Percentiles rank a stretch among this genome's conserved stretches.
Conservation (phyloP, 1,140 invertebrate species). For the Helicoverpa zea region DNA sequence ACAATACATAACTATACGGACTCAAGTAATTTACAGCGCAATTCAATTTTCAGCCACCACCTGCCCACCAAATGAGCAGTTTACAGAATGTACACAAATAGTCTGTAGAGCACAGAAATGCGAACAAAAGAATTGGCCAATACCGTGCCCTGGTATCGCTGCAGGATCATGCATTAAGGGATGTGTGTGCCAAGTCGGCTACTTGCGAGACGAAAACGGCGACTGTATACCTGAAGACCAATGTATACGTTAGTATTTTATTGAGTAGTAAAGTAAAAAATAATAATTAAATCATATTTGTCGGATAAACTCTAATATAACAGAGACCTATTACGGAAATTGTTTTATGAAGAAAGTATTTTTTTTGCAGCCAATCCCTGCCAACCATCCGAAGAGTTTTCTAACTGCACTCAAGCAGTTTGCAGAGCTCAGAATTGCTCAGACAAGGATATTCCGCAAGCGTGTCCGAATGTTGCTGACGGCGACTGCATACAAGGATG, state of each 20-base stretch:
- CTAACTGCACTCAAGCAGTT: constrained; percentile 22
- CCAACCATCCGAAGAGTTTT: constrained; percentile 16
- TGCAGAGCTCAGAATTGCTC: constrained; percentile 25
- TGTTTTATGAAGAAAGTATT: too few relatives aligned
- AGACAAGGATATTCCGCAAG: neutral
- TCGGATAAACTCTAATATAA: too few relatives aligned
- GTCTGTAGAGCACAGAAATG: neutral
- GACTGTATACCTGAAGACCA: neutral
- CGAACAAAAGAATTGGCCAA: neutral
- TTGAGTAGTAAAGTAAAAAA: too few relatives aligned
- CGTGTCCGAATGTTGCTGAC: neutral
- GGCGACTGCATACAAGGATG: constrained; percentile 33
- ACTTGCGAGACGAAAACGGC: constrained; percentile 37
- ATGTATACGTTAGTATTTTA: neutral
- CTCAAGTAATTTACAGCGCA: too few relatives aligned
- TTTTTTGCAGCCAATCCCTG: constrained; percentile 31
- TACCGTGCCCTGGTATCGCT: neutral
- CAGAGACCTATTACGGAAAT: too few relatives aligned
- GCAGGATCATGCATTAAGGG: constrained; percentile 12
- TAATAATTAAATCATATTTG: too few relatives aligned
- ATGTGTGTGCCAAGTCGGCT: constrained; percentile 42
- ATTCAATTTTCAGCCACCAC: neutral
- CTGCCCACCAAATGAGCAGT: constrained; percentile 7
- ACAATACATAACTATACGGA: too few relatives aligned
- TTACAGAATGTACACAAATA: constrained; percentile 7